Percentiles rank a stretch among this genome's conserved stretches.
These are phyloP conservation scores for Sipha maydis DNA, from an alignment of 2,888 invertebrate genomes.

Conservation along the genomic window DNA sequence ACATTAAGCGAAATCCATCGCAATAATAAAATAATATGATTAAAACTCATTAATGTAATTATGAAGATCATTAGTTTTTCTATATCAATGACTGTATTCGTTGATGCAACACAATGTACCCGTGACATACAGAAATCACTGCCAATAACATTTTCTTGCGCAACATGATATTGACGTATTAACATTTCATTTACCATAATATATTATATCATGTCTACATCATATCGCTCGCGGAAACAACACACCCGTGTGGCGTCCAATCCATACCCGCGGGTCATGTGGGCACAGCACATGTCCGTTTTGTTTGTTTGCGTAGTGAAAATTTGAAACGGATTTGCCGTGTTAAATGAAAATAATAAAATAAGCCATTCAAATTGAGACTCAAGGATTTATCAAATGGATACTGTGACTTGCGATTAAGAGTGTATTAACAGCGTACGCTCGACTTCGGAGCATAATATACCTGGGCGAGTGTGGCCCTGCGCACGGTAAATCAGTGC, in stretches of 20 bases:
- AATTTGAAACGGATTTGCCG: not conserved
- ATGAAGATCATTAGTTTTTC: not conserved
- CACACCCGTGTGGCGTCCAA: constrained; percentile 7
- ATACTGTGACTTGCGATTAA: not conserved
- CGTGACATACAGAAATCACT: not conserved
- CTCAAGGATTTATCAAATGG: constrained; percentile 3
- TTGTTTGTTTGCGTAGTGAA: not conserved
- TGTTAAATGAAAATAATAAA: not conserved
- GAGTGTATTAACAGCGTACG: too few species aligned
- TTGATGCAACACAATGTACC: not conserved
- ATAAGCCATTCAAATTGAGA: not conserved
- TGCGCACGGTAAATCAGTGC: not conserved
- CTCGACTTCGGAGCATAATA: not conserved
- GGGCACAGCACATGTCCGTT: not conserved
- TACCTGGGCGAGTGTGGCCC: not conserved
- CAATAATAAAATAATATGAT: not conserved
- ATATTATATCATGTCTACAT: not conserved
- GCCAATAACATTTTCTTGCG: not conserved
- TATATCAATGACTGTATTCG: not conserved
- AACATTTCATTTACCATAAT: not conserved
- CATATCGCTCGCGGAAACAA: constrained; percentile 10
- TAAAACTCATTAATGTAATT: not conserved
- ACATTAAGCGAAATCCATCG: too few species aligned
- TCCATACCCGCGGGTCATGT: not conserved
- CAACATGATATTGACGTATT: not conserved